Percentiles rank a stretch among this genome's conserved stretches.
phyloP scores from a whole-genome alignment of 2,888 invertebrate genomes.

The Drosophila neutralis region DNA sequence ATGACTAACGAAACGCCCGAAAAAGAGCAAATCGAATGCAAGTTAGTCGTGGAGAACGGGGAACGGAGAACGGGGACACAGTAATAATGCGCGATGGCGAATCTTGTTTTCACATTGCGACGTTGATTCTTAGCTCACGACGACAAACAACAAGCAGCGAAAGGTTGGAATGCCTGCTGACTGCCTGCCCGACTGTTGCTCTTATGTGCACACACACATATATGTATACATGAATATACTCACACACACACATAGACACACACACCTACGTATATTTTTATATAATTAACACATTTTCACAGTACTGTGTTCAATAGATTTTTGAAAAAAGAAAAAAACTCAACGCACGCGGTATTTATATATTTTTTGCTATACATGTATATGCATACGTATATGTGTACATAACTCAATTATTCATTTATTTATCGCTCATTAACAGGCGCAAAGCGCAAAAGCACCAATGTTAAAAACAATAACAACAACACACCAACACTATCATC shows the following conservation, averaged over 20 bases:
- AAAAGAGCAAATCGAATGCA: conserved; percentile 34
- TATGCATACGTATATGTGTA: conserved; percentile 30
- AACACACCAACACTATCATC: conserved; percentile 69
- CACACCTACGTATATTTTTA: conserved; percentile 39
- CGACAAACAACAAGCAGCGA: conserved; percentile 32
- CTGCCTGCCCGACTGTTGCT: conserved; percentile 56
- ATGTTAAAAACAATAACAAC: conserved; percentile 54
- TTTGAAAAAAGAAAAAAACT: conserved; percentile 12
- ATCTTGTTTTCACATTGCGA: conserved; percentile 64
- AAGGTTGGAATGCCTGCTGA: conserved; percentile 40
- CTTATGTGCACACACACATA: conserved; percentile 27
- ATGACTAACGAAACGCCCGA: conserved; percentile 64
- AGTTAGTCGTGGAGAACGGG: conserved; percentile 16
- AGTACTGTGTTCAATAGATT: conserved; percentile 39
- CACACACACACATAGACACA: background rate
- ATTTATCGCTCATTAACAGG: conserved; percentile 77
- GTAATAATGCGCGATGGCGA: conserved; percentile 55
- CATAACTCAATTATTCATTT: conserved; percentile 80
- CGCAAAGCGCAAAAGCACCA: conserved; percentile 43
- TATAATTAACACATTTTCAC: conserved; percentile 75
- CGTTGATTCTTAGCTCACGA: conserved; percentile 67
- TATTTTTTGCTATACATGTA: conserved; percentile 26
- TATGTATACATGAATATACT: background rate
- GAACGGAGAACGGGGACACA: conserved; percentile 16
- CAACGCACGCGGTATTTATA: conserved; percentile 53